These are phyloP conservation scores for Nephrotoma appendiculata DNA, from an alignment of 2,888 invertebrate species.

Conservation along the genomic window DNA sequence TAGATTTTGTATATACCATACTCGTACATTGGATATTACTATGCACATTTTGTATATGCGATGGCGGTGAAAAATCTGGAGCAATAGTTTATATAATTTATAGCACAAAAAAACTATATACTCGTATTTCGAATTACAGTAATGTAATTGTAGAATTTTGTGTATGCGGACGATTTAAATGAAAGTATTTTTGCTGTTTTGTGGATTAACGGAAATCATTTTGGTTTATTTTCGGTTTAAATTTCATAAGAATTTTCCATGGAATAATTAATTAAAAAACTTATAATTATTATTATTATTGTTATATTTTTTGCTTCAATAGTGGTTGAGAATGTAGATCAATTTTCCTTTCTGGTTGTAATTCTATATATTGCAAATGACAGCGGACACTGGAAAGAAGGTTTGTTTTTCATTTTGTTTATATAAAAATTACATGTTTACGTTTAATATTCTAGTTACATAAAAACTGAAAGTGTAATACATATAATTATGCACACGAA, in stretches of 20 bases:
- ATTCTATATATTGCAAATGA: neutral
- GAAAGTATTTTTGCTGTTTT: neutral
- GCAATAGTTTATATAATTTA: neutral
- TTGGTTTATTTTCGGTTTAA: neutral
- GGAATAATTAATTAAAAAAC: neutral
- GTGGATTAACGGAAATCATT: neutral
- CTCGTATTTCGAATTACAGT: neutral
- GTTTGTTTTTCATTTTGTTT: neutral
- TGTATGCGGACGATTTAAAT: neutral
- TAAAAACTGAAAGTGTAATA: neutral
- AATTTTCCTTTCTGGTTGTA: neutral
- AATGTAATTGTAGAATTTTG: neutral
- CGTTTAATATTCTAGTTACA: neutral
- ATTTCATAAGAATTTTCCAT: neutral
- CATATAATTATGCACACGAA: neutral
- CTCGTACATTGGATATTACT: neutral
- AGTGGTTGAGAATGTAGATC: neutral
- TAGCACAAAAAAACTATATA: neutral
- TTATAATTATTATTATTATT: neutral
- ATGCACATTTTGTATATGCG: neutral
- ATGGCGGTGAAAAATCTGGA: neutral
- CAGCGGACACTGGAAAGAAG: neutral
- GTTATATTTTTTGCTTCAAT: neutral
- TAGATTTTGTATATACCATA: neutral
- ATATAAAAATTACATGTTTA: neutral